Evolutionary conservation across 2,888 invertebrate species (phyloP).

Genomic region (Strigamia transsilvanica): DNA sequence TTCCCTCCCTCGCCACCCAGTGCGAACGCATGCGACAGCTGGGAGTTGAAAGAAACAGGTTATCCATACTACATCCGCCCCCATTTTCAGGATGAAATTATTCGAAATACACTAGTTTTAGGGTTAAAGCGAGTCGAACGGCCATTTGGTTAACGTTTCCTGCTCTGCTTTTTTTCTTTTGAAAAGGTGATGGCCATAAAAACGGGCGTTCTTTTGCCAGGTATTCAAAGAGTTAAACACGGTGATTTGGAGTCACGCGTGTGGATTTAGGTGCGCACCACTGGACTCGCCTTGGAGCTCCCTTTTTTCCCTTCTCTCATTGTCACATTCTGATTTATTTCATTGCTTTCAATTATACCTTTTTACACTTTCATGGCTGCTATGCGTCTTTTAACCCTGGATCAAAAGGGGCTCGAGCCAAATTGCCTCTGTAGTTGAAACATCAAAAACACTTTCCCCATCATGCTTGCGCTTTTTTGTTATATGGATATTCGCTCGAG

Average conservation of each 20-base stretch:
- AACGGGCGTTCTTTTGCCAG: slow-evolving; percentile 9
- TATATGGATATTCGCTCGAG: too few species aligned
- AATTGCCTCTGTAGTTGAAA: background rate
- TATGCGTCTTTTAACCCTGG: background rate
- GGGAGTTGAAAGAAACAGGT: slow-evolving; percentile 41
- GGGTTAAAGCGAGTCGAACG: background rate
- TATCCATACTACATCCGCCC: slow-evolving; percentile 27
- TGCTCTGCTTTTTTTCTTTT: background rate
- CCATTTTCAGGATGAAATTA: background rate
- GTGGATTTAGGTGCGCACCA: slow-evolving; percentile 46
- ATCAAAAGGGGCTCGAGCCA: slow-evolving; percentile 28
- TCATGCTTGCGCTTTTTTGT: background rate
- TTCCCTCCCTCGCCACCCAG: slow-evolving; percentile 42
- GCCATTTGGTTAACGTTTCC: background rate
- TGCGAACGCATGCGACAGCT: slow-evolving; percentile 46
- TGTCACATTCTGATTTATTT: slow-evolving; percentile 44
- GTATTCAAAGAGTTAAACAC: slow-evolving; percentile 49
- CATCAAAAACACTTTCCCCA: background rate
- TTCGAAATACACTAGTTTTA: background rate
- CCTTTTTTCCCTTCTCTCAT: slow-evolving; percentile 18
- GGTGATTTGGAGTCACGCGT: slow-evolving; percentile 49
- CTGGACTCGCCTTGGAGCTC: slow-evolving; percentile 45
- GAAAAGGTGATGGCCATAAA: slow-evolving; percentile 4
- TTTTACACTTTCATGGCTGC: slow-evolving; percentile 41
- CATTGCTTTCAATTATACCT: slow-evolving; percentile 33